These are phyloP conservation scores for Neolamprologus toae DNA, from an alignment of 2,113 vertebrate genomes.

Conservation along the genomic window DNA sequence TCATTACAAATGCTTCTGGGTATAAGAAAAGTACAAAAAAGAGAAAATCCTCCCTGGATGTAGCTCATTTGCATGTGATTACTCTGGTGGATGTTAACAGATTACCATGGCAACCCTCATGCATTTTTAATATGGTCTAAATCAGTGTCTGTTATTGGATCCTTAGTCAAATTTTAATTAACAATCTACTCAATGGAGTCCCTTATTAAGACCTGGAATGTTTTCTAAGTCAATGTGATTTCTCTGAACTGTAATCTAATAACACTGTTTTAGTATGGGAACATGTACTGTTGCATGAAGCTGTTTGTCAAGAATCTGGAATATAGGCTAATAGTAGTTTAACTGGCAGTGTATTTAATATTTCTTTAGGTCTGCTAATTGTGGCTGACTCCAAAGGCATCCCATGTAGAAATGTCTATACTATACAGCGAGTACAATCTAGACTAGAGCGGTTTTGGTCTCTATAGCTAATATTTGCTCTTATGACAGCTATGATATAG, in stretches of 20 bases:
- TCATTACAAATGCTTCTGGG: not conserved
- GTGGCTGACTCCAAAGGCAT: not conserved
- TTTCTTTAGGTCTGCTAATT: not conserved
- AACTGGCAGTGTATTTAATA: not conserved
- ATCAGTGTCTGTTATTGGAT: slow-evolving; percentile 34
- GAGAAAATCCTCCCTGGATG: not conserved
- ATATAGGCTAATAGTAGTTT: not conserved
- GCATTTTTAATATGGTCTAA: slow-evolving; percentile 34
- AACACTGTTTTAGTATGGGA: not conserved
- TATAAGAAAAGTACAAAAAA: not conserved
- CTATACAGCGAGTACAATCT: not conserved
- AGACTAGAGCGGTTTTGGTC: not conserved
- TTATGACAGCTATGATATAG: not conserved
- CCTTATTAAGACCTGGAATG: slow-evolving; percentile 20
- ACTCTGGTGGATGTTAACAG: slow-evolving; percentile 13
- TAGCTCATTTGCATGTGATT: slow-evolving; percentile 27
- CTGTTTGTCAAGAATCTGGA: not conserved
- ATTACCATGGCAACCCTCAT: slow-evolving; percentile 39
- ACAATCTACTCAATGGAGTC: slow-evolving; percentile 17
- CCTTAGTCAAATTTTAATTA: slow-evolving; percentile 48
- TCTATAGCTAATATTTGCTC: not conserved
- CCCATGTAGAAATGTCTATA: not conserved
- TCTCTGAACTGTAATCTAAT: not conserved
- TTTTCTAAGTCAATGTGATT: not conserved
- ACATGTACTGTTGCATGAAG: not conserved